These are phyloP conservation scores for Seriola aureovittata DNA, from an alignment of 2,113 vertebrate species.

Conservation along the genomic window DNA sequence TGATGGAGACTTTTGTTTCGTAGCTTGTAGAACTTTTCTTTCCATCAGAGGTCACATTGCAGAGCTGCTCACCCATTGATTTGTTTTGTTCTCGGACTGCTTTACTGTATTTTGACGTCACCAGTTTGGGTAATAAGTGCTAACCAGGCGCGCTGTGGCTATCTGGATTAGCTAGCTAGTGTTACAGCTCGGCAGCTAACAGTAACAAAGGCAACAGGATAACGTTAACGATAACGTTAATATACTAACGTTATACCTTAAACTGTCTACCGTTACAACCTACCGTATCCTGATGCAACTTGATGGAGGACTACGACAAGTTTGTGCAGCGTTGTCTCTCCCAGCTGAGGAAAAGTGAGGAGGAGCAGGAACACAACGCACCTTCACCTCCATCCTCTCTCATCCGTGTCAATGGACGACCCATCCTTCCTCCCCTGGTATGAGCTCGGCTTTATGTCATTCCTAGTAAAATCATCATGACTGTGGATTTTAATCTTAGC, in stretches of 20 bases:
- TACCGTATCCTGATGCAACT: slow-evolving; percentile 12
- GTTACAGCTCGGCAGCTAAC: slow-evolving; percentile 17
- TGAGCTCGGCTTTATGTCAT: neutral
- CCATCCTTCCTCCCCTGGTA: slow-evolving; percentile 81
- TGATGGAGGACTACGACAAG: slow-evolving; percentile 81
- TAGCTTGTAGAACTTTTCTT: neutral
- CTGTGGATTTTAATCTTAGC: too few species aligned
- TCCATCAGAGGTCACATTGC: neutral
- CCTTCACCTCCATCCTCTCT: slow-evolving; percentile 55
- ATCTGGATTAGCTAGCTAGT: slow-evolving; percentile 1
- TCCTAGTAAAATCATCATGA: neutral
- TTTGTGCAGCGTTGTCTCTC: slow-evolving; percentile 73
- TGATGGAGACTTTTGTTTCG: neutral
- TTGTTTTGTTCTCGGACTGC: accelerated
- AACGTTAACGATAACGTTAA: neutral
- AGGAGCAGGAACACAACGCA: slow-evolving; percentile 16
- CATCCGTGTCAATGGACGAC: slow-evolving; percentile 73
- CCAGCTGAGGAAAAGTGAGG: slow-evolving; percentile 33
- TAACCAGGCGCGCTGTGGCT: neutral
- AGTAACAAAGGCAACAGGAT: neutral
- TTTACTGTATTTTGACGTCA: neutral
- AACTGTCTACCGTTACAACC: neutral
- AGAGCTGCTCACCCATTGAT: neutral
- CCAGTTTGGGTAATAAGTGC: neutral
- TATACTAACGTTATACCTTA: neutral